Evolutionary conservation across 1,140 invertebrate genomes (phyloP), one percentile per base, ranked within the genome.

Genomic region (Diachasmimorpha longicaudata): DNA sequence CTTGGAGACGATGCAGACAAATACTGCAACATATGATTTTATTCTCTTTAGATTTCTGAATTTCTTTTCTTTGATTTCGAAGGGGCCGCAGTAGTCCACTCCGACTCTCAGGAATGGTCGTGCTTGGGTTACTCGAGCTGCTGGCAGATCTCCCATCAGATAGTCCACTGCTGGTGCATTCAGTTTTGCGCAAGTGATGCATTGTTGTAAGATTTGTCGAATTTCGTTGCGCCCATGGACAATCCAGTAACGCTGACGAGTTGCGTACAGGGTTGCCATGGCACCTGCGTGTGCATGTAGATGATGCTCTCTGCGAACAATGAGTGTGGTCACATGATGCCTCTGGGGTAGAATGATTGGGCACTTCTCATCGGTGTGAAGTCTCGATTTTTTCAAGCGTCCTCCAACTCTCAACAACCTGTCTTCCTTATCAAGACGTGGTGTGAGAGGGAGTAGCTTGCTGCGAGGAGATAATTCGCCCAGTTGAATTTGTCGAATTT

Each of bases 1-100:
- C 25, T 81, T 81, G 0, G 82, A 82, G 0, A 79, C 66, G 23
- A 85, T 70, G 80, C 86, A 89, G 3, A 86, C 74, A 70, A 88
- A 88, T 0, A 89, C 19, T 19, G 72, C 71, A 6, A 86, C 76
- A 63, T 86, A 88, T n/a, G 5, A 75, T 70, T 70, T 89, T 89
- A 23, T 77, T 44, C 3, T 44, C 42, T 14, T 72, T 77, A 16
- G 37, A 16, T 39, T 74, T 77, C 19, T 78, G 72, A 6, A 19
- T 63, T 73, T 73, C 9, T 68, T 74, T 36, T 76, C 68, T 78
- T 81, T 81, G 6, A 86, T 73, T 0, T 55, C 66, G 72, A 85
- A 74, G 3, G 85, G 84, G 25, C n/a, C n/a, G n/a, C n/a, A n/a
- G n/a, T n/a, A n/a, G n/a, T n/a, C n/a, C n/a, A n/a, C n/a, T n/a